Percentiles rank a stretch among this genome's conserved stretches.
These are phyloP conservation scores for Malacoraja senta DNA, from an alignment of 2,797 vertebrate genomes.

Conservation along the genomic window DNA sequence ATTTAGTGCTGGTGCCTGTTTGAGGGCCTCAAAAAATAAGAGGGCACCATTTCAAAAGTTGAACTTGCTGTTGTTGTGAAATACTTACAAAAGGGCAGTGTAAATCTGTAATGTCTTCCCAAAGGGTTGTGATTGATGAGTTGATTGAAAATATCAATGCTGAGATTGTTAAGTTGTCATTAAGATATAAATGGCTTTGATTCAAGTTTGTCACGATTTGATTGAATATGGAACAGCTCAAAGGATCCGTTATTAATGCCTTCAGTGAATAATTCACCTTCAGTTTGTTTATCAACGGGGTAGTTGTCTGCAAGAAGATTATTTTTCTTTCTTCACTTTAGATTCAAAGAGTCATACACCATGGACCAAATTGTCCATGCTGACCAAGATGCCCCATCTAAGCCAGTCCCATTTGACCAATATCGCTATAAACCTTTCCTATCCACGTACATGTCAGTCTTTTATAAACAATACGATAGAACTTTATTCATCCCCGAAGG, in stretches of 20 bases:
- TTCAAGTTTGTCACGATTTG: background rate
- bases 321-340: too few species aligned
- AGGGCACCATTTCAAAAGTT: background rate
- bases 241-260: too few species aligned
- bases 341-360: too few species aligned
- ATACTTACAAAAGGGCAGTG: background rate
- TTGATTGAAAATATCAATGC: background rate
- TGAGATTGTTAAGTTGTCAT: background rate
- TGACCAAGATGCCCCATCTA: too few species aligned
- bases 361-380: too few species aligned
- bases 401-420: too few species aligned
- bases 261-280: background rate
- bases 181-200: background rate
- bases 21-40: background rate
- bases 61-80: background rate
- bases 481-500: too few species aligned
- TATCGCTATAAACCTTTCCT: too few species aligned
- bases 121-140: background rate
- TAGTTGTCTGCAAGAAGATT: background rate
- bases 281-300: background rate
- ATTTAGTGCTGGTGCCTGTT: too few species aligned
- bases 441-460: too few species aligned
- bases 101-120: background rate
- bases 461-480: too few species aligned
- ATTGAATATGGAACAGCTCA: background rate